Conservation (phyloP, 2,797 vertebrate species). For the Borostomias antarcticus region DNA sequence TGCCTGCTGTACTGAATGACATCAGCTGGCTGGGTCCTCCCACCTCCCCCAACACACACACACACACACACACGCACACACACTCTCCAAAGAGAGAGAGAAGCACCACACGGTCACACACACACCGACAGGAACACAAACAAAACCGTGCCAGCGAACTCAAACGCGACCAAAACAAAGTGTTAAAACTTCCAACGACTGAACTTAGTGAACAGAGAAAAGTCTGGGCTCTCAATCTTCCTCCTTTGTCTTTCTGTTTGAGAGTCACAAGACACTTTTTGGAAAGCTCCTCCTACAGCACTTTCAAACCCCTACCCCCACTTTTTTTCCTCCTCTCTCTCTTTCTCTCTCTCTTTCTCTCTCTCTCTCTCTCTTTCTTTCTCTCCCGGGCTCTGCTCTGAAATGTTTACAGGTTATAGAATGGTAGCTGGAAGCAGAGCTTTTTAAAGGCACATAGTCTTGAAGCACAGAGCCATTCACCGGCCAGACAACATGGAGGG, state of each 20-base stretch:
- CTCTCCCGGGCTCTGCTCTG: slow-evolving; percentile 38
- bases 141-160: slow-evolving; percentile 45
- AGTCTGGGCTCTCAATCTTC: slow-evolving; percentile 25
- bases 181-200: slow-evolving; percentile 29
- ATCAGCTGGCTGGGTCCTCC: slow-evolving; percentile 84
- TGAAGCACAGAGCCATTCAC: slow-evolving; percentile 27
- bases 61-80: slow-evolving; percentile 30
- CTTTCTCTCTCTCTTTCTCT: slow-evolving; percentile 21
- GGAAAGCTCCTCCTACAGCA: slow-evolving; percentile 58
- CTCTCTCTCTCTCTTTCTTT: slow-evolving; percentile 31
- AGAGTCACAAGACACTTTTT: slow-evolving; percentile 56
- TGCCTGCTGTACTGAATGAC: slow-evolving; percentile 84
- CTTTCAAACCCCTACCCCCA: slow-evolving; percentile 36
- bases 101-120: slow-evolving; percentile 45
- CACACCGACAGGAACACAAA: slow-evolving; percentile 43
- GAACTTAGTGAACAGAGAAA: slow-evolving; percentile 20
- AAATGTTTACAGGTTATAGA: slow-evolving; percentile 69
- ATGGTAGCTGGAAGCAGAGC: slow-evolving; percentile 42
- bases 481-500: slow-evolving; percentile 5
- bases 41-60: slow-evolving; percentile 70
- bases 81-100: slow-evolving; percentile 48
- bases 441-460: slow-evolving; percentile 41
- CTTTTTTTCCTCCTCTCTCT: neutral
- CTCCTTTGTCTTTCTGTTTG: slow-evolving; percentile 48
- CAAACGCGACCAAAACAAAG: slow-evolving; percentile 24